Conservation (phyloP, 2,888 invertebrate genomes). For the Cerceris ruficornis region DNA sequence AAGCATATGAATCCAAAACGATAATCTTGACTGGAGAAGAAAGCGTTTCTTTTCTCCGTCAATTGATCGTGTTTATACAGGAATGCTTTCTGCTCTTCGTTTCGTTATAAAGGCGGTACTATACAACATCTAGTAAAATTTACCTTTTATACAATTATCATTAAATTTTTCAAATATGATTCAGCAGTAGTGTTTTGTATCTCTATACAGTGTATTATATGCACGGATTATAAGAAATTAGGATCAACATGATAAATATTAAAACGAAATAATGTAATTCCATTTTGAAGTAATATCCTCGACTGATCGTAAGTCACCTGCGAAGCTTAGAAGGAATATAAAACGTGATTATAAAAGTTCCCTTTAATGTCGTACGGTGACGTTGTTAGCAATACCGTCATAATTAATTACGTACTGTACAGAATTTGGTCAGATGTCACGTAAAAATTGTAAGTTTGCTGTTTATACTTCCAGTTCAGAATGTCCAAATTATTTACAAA, state of each 20-base stretch:
- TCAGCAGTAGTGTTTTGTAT: constrained; percentile 11
- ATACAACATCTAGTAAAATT: constrained; percentile 9
- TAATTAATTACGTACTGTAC: constrained; percentile 36
- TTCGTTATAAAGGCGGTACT: constrained; percentile 24
- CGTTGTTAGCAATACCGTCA: constrained; percentile 17
- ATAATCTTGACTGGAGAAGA: constrained; percentile 31
- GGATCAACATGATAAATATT: constrained; percentile 21
- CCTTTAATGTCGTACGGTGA: constrained; percentile 9
- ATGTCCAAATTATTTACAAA: constrained; percentile 1
- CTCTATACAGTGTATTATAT: constrained; percentile 1
- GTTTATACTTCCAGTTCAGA: constrained; percentile 13
- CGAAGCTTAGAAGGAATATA: constrained; percentile 30
- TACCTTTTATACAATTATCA: constrained; percentile 16
- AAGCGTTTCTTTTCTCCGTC: constrained; percentile 18
- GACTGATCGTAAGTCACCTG: constrained; percentile 12
- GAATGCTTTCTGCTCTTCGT: constrained; percentile 38
- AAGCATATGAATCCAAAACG: constrained; percentile 30
- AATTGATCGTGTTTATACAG: constrained; percentile 31
- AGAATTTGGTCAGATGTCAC: constrained; percentile 52
- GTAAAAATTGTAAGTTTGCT: constrained; percentile 43
- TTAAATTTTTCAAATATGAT: constrained; percentile 2
- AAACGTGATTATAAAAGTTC: constrained; percentile 42
- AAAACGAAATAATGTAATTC: constrained; percentile 16
- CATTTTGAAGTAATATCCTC: constrained; percentile 18
- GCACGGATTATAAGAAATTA: constrained; percentile 16